Evolutionary conservation across 2,888 invertebrate genomes (phyloP), one percentile per base, ranked within the genome.

Genomic region (Epicampocera succincta): DNA sequence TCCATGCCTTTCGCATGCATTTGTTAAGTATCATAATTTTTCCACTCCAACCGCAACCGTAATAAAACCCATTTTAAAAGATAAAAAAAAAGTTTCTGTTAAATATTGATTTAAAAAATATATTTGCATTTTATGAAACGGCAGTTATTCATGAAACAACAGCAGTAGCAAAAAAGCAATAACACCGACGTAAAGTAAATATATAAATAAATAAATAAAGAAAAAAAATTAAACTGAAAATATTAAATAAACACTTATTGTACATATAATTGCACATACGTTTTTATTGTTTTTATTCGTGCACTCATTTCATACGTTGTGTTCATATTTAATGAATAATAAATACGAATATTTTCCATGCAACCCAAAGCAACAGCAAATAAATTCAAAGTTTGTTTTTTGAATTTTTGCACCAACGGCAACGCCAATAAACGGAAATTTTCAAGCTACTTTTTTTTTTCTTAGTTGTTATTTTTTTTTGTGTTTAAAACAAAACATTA

Each of bases 211-310:
- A 33, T 33, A 71, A 73, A 48, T 29, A 68, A 77, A 80, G 63
- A 72, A 85, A 84, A 85, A 84, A 60, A 48, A 46, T 56, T 56
- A 44, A 56, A 48, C 84, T 82, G 85, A 85, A 83, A 86, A 86
- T 85, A 87, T 72, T 72, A 87, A 87, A 87, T 85, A 86, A 86
- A 87, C 85, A 87, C 87, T 87, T 87, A 85, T 86, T 33, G 85
- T 56, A 15, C 6, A 44, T 15, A 2, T 17, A n/a, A n/a, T 85
- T 78, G 66, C 80, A 71, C 63, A 68, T 68, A 44, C 58, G 86
- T 73, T 78, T 83, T 40, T 61, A 38, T 60, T 54, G 4, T 29
- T 29, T 58, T 38, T 33, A 25, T 17, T 29, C 11, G 17, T 73
- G 60, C 19, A 52, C 1, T 29, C 25, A 29, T 56, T 68, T 68